Percentiles rank a stretch among this genome's conserved stretches.
phyloP scores from a whole-genome alignment of 2,113 vertebrate species.

The Daphoenositta chrysoptera region DNA sequence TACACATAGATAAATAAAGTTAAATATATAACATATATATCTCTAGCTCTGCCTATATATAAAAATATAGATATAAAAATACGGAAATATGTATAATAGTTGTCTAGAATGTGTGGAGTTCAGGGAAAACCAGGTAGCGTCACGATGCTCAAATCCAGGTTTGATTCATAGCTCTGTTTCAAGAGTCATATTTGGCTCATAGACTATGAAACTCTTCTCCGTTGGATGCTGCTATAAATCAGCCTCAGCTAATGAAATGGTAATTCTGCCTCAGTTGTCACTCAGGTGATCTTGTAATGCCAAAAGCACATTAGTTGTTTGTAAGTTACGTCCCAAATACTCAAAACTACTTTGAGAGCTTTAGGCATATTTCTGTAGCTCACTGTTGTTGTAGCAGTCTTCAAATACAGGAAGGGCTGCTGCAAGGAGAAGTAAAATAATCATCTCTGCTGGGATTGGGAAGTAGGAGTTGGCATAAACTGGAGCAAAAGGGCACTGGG shows the following conservation, averaged over 20 bases:
- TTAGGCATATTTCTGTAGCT: neutral
- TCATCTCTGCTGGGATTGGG: neutral
- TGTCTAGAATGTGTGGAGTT: neutral
- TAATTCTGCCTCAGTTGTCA: neutral
- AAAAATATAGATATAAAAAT: neutral
- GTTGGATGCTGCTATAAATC: neutral
- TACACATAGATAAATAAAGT: neutral
- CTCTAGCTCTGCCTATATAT: neutral
- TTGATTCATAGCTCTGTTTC: neutral
- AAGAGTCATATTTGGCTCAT: neutral
- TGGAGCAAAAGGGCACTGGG: neutral
- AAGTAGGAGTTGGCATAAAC: neutral
- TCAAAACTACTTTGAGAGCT: neutral
- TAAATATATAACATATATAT: neutral
- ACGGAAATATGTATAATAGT: rapidly evolving
- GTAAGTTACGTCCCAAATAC: neutral
- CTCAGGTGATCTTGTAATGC: neutral
- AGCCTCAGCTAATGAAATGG: neutral
- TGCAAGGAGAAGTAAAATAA: neutral
- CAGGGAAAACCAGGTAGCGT: neutral
- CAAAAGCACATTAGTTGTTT: neutral
- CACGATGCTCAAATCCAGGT: neutral
- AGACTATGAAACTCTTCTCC: neutral
- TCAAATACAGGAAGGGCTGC: neutral
- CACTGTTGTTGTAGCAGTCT: neutral